phyloP scores from a whole-genome alignment of 2,888 invertebrate species.

The Lysandra bellargus region DNA sequence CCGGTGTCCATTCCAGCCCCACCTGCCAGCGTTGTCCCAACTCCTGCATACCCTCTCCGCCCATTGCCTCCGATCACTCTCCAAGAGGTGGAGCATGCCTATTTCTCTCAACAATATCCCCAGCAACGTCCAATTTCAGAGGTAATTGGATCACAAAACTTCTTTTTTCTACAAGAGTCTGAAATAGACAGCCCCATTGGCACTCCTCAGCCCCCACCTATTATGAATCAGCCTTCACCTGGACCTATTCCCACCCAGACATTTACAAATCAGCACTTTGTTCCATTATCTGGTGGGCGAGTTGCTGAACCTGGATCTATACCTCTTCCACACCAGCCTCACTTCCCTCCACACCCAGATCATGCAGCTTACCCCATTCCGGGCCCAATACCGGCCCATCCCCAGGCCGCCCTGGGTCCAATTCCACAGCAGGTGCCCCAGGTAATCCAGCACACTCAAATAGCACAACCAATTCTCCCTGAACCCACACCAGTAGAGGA shows the following conservation, averaged over 20 bases:
- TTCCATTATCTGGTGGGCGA: conserved; percentile 69
- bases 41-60: conserved; percentile 78
- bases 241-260: conserved; percentile 88
- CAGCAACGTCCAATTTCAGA: conserved; percentile 85
- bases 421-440: conserved; percentile 44
- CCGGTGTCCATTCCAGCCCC: conserved; percentile 68
- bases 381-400: conserved; percentile 47
- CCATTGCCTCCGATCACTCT: conserved; percentile 81
- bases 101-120: conserved; percentile 80
- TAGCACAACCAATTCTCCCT: conserved; percentile 44
- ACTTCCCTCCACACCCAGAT: conserved; percentile 77
- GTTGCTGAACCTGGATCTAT: conserved; percentile 78
- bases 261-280: conserved; percentile 91
- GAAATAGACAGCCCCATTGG: conserved; percentile 89
- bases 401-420: conserved; percentile 43
- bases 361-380: conserved; percentile 75
- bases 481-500: conserved; percentile 46
- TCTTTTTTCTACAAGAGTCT: conserved; percentile 93
- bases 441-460: conserved; percentile 44
- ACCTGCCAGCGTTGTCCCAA: conserved; percentile 76
- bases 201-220: conserved; percentile 71
- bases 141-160: conserved; percentile 88
- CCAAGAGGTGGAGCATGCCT: conserved; percentile 83
- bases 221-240: conserved; percentile 66
- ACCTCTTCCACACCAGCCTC: conserved; percentile 78